A percentile compares a stretch with the other conserved stretches of the same genome.
phyloP scores from a whole-genome alignment of 2,797 vertebrate species.

The Triplophysa bombifrons region DNA sequence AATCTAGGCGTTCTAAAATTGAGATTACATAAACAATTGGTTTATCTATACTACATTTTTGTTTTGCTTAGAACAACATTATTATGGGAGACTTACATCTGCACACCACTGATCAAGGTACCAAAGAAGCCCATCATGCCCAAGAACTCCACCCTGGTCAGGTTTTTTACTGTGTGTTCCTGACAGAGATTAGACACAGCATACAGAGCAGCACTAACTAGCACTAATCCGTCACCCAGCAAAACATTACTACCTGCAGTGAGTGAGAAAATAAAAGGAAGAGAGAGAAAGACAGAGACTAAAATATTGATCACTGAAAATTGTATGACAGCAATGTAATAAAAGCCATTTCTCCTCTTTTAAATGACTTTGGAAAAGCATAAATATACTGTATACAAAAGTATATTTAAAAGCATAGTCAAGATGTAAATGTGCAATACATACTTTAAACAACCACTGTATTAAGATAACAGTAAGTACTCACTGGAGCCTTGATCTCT shows the following conservation, averaged over 20 bases:
- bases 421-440: not conserved
- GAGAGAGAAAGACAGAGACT: not conserved
- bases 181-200: constrained; percentile 93
- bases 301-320: not conserved
- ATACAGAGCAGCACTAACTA: constrained; percentile 91
- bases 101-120: constrained; percentile 89
- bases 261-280: not conserved
- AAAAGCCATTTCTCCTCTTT: not conserved
- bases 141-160: constrained; percentile 91
- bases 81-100: constrained; percentile 82
- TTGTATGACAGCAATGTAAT: not conserved
- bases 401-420: not conserved
- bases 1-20: too few relatives aligned
- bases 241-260: constrained; percentile 81
- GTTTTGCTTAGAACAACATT: not conserved
- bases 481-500: constrained; percentile 84
- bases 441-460: not conserved
- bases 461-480: constrained; percentile 40
- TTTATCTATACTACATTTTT: not conserved
- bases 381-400: constrained; percentile 3
- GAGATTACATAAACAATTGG: not conserved
- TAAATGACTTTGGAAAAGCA: not conserved
- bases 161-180: constrained; percentile 95
- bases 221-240: constrained; percentile 89
- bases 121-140: constrained; percentile 97